Base-by-base conservation (phyloP, 2,113 vertebrate species). In the Elachura formosa region DNA sequence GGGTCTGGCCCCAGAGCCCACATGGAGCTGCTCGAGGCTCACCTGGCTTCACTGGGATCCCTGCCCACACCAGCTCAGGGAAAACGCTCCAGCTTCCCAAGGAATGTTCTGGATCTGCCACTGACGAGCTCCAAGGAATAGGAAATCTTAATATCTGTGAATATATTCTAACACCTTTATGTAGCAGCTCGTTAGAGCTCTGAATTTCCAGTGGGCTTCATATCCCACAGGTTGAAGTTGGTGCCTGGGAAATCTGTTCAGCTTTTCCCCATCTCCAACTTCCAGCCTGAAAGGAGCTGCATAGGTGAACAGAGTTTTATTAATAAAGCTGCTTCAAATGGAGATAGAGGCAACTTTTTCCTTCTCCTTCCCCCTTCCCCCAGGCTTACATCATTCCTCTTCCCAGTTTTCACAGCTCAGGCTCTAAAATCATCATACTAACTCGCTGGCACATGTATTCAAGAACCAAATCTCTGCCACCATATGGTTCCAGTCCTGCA, bases 401-500 rank as follows among this genome's bases (percentile, higher is more conserved):
- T 48, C 15, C 59, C 58, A 73, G 21, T 87, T 91, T 85, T 94
- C 91, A 67, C 93, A 93, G 84, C 67, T 87, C 89, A 33, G 41
- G 43, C 81, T 95, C 68, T 36, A 3, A 69, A 78, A 92, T 86
- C 31, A 79, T 54, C 76, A 66, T 2, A 34, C 73, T 88, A 59
- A 73, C 58, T 93, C 12, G 26, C 78, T 87, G 89, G 87, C 87
- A 80, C 5, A 23, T 49, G 77, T 21, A 22, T 29, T 11, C 55
- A 40, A 33, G 91, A 63, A 0, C 58, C 74, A 51, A 59, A 62
- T 38, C 91, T 95, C 63, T 29, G 20, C 55, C 82, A 77, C 88
- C 93, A 94, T 94, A 94, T 93, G 89, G 91, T 90, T 77, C 84
- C 14, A 94, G 93, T 96, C 91, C 91, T 49, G 91, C 94, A 96